These are phyloP conservation scores for Nephrotoma guestfalica DNA, from an alignment of 2,888 invertebrate genomes.

Conservation along the genomic window DNA sequence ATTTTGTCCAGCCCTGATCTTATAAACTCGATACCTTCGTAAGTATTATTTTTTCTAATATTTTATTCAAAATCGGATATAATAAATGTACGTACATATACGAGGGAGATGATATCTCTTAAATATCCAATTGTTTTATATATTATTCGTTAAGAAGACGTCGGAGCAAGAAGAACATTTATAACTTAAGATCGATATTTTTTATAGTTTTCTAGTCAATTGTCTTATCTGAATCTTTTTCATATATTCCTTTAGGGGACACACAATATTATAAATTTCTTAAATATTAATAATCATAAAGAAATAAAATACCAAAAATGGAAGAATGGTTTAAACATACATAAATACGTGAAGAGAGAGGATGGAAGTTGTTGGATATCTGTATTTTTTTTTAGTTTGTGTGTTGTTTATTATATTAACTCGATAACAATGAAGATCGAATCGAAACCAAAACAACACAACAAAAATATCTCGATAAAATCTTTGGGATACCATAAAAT, in stretches of 20 bases:
- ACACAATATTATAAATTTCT: not conserved
- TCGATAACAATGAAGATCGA: not conserved
- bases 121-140: not conserved
- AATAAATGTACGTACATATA: not conserved
- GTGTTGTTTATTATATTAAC: not conserved
- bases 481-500: not conserved
- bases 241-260: not conserved
- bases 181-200: not conserved
- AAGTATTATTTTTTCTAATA: not conserved
- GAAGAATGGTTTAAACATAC: not conserved
- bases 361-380: not conserved
- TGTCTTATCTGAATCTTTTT: not conserved
- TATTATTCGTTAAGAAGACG: not conserved
- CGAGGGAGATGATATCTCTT: not conserved
- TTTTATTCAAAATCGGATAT: not conserved
- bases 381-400: not conserved
- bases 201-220: not conserved
- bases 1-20: not conserved
- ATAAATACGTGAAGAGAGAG: not conserved
- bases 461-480: not conserved
- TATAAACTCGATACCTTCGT: not conserved
- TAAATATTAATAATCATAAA: not conserved
- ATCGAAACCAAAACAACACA: not conserved
- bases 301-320: not conserved
- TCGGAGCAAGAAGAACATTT: not conserved